These are phyloP conservation scores for Thalassophryne amazonica DNA, from an alignment of 2,797 vertebrate genomes.

Conservation along the genomic window DNA sequence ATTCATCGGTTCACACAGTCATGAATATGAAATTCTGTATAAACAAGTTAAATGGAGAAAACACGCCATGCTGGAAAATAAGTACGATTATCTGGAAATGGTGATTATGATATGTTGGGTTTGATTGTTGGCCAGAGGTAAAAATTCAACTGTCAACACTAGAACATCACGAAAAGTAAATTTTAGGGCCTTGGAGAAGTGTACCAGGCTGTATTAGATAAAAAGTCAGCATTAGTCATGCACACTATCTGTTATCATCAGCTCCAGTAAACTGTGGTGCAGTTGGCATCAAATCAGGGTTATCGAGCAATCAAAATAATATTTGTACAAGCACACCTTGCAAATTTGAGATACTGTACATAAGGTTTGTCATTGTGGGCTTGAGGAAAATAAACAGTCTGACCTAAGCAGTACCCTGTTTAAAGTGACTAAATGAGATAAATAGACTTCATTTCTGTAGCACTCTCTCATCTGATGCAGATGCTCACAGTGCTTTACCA, in stretches of 20 bases:
- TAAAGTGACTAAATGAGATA: too few species aligned
- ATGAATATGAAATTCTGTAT: conserved; percentile 1
- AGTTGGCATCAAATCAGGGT: not conserved
- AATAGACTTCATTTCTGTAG: too few species aligned
- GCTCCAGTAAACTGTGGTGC: not conserved
- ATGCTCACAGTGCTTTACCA: too few species aligned
- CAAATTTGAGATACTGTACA: too few species aligned
- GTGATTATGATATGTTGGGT: not conserved
- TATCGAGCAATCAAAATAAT: not conserved
- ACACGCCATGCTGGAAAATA: conserved; percentile 10
- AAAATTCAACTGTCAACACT: not conserved
- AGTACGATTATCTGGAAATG: conserved; percentile 8
- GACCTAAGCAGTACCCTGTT: too few species aligned
- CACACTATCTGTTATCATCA: not conserved
- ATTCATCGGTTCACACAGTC: not conserved
- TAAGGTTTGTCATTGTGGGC: too few species aligned
- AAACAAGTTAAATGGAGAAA: conserved; percentile 4
- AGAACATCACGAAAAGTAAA: not conserved
- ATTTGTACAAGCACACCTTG: too few species aligned
- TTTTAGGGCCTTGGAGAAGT: not conserved
- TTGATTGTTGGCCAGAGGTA: not conserved
- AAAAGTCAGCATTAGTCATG: not conserved
- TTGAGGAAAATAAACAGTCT: too few species aligned
- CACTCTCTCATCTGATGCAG: too few species aligned
- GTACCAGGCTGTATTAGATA: not conserved